phyloP scores from a whole-genome alignment of 2,113 vertebrate species.

The Carollia perspicillata region DNA sequence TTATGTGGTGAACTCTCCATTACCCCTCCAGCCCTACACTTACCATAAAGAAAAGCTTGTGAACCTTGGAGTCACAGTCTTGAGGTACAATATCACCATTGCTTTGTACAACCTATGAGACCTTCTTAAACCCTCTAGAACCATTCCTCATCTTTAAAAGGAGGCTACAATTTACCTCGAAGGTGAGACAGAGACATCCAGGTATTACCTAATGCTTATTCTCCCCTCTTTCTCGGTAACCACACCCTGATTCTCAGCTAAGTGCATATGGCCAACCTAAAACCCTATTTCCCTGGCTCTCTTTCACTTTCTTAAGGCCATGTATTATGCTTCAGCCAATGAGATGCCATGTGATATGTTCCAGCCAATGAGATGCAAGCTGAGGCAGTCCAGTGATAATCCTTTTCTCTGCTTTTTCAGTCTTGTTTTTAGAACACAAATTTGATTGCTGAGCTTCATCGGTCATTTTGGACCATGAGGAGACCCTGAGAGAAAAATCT shows the following conservation, averaged over 20 bases:
- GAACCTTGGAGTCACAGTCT: neutral
- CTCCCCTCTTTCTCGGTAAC: neutral
- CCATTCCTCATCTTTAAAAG: neutral
- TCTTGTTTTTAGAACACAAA: neutral
- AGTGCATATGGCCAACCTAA: neutral
- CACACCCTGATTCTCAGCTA: neutral
- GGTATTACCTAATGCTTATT: neutral
- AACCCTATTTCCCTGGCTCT: neutral
- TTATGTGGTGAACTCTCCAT: neutral
- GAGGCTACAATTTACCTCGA: neutral
- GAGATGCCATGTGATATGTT: neutral
- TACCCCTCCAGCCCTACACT: neutral
- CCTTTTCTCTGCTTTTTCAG: neutral
- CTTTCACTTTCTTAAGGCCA: neutral
- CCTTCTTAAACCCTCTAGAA: neutral
- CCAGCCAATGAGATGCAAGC: neutral
- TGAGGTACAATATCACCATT: neutral
- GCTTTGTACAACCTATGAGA: neutral
- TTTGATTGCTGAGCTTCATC: neutral
- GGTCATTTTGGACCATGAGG: neutral
- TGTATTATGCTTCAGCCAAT: neutral
- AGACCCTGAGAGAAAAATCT: neutral
- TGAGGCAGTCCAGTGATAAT: neutral
- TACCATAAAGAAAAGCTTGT: neutral
- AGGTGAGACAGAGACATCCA: neutral